Evolutionary conservation across 53 echinoderm and acorn worm species (phyloP).

Genomic region (Hippasteria phrygiana): DNA sequence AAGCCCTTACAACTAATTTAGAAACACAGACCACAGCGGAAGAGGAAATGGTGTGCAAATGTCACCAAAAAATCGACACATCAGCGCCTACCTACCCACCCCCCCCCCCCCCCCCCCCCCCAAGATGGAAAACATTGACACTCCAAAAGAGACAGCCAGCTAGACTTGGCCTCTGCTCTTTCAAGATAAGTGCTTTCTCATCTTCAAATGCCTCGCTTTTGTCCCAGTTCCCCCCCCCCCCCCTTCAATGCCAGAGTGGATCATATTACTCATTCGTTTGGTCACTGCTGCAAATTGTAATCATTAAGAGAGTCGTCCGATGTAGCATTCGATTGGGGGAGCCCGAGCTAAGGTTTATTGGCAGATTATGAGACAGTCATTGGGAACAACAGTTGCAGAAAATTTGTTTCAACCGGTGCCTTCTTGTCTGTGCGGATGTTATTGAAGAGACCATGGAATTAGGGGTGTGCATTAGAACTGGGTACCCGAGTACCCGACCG

Average conservation of each 20-base stretch:
- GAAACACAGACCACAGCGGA: too few species aligned
- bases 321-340: too few species aligned
- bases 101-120: conserved; percentile 1
- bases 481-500: too few species aligned
- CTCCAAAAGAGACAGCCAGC: conserved; percentile 13
- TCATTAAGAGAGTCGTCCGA: too few species aligned
- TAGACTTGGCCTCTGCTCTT: background rate
- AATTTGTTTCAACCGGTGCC: background rate
- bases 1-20: too few species aligned
- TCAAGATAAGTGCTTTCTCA: background rate
- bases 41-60: conserved; percentile 4
- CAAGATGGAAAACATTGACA: background rate
- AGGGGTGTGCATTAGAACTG: too few species aligned
- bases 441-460: too few species aligned
- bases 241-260: background rate
- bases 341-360: too few species aligned
- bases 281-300: background rate
- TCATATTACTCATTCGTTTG: background rate
- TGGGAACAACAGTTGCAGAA: background rate
- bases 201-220: background rate
- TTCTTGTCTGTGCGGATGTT: background rate
- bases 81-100: background rate
- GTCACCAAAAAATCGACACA: background rate
- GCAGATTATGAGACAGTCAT: background rate
- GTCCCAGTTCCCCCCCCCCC: background rate